Base-by-base conservation (phyloP, 2,113 vertebrate genomes). In the Otolemur garnettii region DNA sequence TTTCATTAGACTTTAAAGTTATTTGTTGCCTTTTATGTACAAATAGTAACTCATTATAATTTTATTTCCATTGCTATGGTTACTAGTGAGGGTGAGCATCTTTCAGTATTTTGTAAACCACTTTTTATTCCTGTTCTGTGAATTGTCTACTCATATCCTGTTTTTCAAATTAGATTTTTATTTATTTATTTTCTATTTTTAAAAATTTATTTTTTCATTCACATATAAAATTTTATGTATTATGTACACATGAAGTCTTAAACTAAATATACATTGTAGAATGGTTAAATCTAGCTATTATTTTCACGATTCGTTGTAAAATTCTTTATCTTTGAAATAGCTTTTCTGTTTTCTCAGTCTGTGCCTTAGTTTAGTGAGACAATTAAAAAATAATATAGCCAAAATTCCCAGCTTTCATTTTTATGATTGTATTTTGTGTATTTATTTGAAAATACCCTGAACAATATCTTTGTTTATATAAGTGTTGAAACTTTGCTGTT, bases 271-370 rank as follows among this genome's bases (percentile, higher is more conserved):
- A 75, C 42, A 7, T 19, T 53, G 15, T 53, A 15, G 4, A 77
- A 30, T 30, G 8, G 24, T 75, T 30, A 30, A 77, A 53, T 77
- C 2, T 19, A 30, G 74, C 45, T 53, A 33, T 77, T 71, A 8
- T 71, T 74, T 75, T 30, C 14, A 75, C 26, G 93, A 35, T 74
- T 91, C 22, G 38, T 33, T 84, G 19, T 80, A 84, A 77, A 91
- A 93, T 82, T 81, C 22, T 92, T 88, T 88, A 55, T 60, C 28
- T n/a, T 66, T 53, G 42, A 94, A 94, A 82, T 1, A 82, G 59
- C 33, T 19, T 75, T 66, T 86, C 26, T 82, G 7, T 57, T 90
- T 77, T 35, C 66, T 78, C 5, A 84, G 5, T 33, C 62, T 64
- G 11, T 71, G 53, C 3, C 15, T 84, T 71, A 30, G 57, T 74